phyloP scores from a whole-genome alignment of 2,888 invertebrate species.

The Baccha elongata region DNA sequence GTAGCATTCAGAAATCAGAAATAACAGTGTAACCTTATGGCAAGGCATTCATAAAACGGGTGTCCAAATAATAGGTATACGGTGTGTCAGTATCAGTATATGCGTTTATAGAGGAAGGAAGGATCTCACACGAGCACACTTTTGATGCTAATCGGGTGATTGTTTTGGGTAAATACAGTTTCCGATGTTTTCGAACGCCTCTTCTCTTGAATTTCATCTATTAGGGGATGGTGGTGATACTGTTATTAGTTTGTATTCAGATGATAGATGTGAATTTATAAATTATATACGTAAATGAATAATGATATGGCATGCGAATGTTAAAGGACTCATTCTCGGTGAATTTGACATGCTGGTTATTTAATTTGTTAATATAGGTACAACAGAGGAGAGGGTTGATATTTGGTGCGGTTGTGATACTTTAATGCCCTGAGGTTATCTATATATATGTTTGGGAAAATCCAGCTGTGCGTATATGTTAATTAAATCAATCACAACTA shows the following conservation, averaged over 20 bases:
- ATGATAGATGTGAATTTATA: constrained; percentile 32
- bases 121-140: constrained; percentile 69
- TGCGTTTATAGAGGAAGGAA: constrained; percentile 6
- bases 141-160: constrained; percentile 73
- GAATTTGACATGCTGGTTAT: constrained; percentile 71
- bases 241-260: constrained; percentile 74
- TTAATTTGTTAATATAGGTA: constrained; percentile 49
- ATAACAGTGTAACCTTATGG: constrained; percentile 73
- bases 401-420: constrained; percentile 20
- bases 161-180: constrained; percentile 74
- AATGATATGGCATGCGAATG: constrained; percentile 58
- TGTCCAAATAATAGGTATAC: constrained; percentile 65
- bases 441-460: constrained; percentile 33
- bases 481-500: constrained; percentile 48
- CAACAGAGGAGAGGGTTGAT: constrained; percentile 22
- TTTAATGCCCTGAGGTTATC: constrained; percentile 52
- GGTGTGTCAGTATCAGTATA: not conserved
- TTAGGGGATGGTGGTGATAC: constrained; percentile 63
- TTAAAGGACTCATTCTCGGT: constrained; percentile 51
- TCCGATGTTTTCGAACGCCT: constrained; percentile 69
- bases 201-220: constrained; percentile 8
- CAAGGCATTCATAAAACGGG: constrained; percentile 45
- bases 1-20: constrained; percentile 27
- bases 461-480: constrained; percentile 67
- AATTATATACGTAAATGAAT: constrained; percentile 57